Evolutionary conservation across 1,140 invertebrate species (phyloP), one percentile per base, ranked within the genome.

Genomic region (Choristoneura fumiferana): DNA sequence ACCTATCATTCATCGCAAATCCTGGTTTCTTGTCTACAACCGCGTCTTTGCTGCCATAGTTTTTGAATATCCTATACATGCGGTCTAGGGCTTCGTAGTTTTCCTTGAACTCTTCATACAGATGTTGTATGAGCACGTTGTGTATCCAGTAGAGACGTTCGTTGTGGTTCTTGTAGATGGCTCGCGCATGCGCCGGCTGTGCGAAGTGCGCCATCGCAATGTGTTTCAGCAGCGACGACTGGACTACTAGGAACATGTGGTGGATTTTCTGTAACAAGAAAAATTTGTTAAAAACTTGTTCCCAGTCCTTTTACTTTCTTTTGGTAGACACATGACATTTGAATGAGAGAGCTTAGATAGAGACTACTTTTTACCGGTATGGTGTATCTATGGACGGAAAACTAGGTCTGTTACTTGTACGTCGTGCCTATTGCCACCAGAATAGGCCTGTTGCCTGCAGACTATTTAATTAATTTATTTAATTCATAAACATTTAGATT

Each of bases 111-210:
- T 86, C 74, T 4, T 69, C 49, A 0, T 65, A 71, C 0, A 89
- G 15, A 35, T 80, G 65, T 0, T 67, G 55, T 64, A 89, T 66
- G 0, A 90, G 65, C 0, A 66, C 60, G 4, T 60, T 74, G 57
- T 89, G 84, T 1, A 89, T 72, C 87, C 86, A 90, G 29, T 84
- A 75, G 5, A 89, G 75, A 4, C 81, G 43, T 67, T 89, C 86
- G 61, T 89, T 90, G 55, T 83, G 77, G 15, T 87, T 87, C 45
- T 81, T 84, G 60, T 82, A 83, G 0, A 78, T 15, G 14, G 71
- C 74, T n/a, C 62, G 69, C 0, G 71, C 66, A 9, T 77, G 56
- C 0, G 53, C 8, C 0, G 73, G 63, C 0, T 78, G 78, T 22
- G 79, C 58, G 17, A 73, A 76, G 49, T 90, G 89, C 0, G 73